phyloP scores from a whole-genome alignment of 2,113 vertebrate species.

The Alligator mississippiensis region DNA sequence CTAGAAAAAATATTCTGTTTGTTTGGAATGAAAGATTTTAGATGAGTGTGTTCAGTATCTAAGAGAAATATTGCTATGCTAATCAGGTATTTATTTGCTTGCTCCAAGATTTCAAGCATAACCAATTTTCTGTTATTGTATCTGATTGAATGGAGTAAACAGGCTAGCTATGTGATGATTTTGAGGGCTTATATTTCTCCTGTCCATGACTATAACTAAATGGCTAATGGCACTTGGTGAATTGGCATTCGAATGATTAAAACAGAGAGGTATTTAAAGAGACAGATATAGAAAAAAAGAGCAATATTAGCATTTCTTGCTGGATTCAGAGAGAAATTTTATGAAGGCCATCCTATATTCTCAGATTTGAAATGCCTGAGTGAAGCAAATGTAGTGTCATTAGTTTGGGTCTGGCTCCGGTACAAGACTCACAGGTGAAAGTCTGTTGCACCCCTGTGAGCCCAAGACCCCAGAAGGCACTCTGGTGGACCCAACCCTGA shows the following conservation, averaged over 20 bases:
- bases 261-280: neutral
- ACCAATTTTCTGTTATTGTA: neutral
- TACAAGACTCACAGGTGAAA: no score
- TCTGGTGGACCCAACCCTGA: no score
- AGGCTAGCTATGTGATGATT: neutral
- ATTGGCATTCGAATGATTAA: neutral
- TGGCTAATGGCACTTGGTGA: constrained; percentile 1
- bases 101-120: constrained; percentile 5
- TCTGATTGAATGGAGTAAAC: neutral
- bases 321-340: neutral
- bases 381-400: neutral
- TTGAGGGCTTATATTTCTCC: constrained; percentile 10
- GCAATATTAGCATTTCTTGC: neutral
- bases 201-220: constrained; percentile 24
- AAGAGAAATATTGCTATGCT: neutral
- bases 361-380: neutral
- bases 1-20: accelerated
- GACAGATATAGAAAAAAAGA: neutral
- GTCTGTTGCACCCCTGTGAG: no score
- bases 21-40: neutral
- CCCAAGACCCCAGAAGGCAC: no score
- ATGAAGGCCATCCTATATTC: neutral
- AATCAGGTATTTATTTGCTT: neutral
- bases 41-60: neutral
- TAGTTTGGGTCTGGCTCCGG: neutral